Evolutionary conservation across 2,797 vertebrate genomes (phyloP).

Genomic region (Bradypus variegatus): DNA sequence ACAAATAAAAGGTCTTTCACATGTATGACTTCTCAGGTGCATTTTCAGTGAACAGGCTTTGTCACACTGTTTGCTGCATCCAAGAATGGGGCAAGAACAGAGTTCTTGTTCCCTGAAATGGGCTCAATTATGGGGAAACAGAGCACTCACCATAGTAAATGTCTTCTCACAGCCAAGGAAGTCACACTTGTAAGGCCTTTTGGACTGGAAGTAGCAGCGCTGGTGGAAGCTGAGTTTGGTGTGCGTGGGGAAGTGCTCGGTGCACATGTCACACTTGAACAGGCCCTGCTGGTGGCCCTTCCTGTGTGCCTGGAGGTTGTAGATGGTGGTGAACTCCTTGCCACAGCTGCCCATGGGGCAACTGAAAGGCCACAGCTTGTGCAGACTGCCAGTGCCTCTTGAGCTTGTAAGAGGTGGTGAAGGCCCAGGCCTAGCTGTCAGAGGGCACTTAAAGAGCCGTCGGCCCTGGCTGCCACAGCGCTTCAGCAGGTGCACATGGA

Average conservation of each 20-base stretch:
- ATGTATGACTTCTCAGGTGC: slow-evolving; percentile 95
- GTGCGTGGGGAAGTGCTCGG: slow-evolving; percentile 84
- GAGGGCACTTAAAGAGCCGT: slow-evolving; percentile 84
- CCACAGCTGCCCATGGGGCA: slow-evolving; percentile 88
- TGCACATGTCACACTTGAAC: slow-evolving; percentile 91
- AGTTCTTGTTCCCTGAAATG: slow-evolving; percentile 94
- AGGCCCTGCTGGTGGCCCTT: slow-evolving; percentile 88
- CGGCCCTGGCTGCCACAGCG: slow-evolving; percentile 78
- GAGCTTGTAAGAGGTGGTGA: too few species aligned
- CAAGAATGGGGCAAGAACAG: slow-evolving; percentile 90
- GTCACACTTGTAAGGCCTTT: slow-evolving; percentile 94
- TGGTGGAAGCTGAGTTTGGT: slow-evolving; percentile 88
- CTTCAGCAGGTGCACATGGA: slow-evolving; percentile 87
- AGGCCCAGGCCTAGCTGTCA: slow-evolving; percentile 92
- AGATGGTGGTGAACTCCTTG: slow-evolving; percentile 93
- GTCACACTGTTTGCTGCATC: slow-evolving; percentile 97
- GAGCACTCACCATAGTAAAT: slow-evolving; percentile 96
- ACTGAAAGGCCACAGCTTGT: slow-evolving; percentile 88
- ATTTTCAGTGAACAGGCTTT: slow-evolving; percentile 97
- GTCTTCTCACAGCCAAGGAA: slow-evolving; percentile 98
- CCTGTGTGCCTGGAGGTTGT: slow-evolving; percentile 94
- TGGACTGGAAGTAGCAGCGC: slow-evolving; percentile 91
- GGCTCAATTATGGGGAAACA: slow-evolving; percentile 95
- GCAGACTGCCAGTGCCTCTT: slow-evolving; percentile 93
- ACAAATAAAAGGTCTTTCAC: slow-evolving; percentile 98